Evolutionary conservation across 2,888 invertebrate species (phyloP), one percentile per base, ranked within the genome.

Genomic region (Lymantria monacha): DNA sequence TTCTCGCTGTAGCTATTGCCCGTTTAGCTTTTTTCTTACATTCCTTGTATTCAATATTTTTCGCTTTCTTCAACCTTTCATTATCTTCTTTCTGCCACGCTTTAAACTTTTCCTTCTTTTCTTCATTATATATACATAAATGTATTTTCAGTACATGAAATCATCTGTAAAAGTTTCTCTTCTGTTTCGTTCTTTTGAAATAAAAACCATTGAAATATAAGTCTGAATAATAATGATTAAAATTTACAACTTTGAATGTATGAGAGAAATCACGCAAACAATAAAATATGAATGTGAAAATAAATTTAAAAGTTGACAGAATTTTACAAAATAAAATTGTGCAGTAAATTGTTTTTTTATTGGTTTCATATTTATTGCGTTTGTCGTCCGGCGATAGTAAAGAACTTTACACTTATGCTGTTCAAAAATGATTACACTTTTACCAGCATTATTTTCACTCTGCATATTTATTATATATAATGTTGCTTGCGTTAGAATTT

Each of bases 291-390:
- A 36, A 57, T n/a, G 31, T 38, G 55, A 45, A 59, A 61, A 56
- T 53, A 60, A 57, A 55, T 59, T 49, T 38, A 38, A 51, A 50
- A 54, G 13, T 42, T 42, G 44, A 44, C 46, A 50, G 55, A 53
- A 59, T 55, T 62, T 59, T 61, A 62, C 61, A 38, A 67, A 70
- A 73, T 74, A 67, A 73, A 69, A 68, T 58, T 48, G 42, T 45
- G 15, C 44, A 49, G 63, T 70, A 59, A 68, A 66, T 57, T 51
- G 55, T 51, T 62, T 57, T n/a, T 70, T 67, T 71, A 66, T 66
- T 53, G 49, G 50, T 51, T 54, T 48, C 46, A 60, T 61, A 33
- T 74, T 70, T 74, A 75, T 72, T 63, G 57, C 60, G 43, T 55
- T 60, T 54, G 55, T 48, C 37, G 48, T 48, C 41, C 14, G 40